Percentiles rank a stretch among this genome's conserved stretches.
Evolutionary conservation across 2,113 vertebrate species (phyloP).

Genomic region (Oreotrochilus melanogaster): DNA sequence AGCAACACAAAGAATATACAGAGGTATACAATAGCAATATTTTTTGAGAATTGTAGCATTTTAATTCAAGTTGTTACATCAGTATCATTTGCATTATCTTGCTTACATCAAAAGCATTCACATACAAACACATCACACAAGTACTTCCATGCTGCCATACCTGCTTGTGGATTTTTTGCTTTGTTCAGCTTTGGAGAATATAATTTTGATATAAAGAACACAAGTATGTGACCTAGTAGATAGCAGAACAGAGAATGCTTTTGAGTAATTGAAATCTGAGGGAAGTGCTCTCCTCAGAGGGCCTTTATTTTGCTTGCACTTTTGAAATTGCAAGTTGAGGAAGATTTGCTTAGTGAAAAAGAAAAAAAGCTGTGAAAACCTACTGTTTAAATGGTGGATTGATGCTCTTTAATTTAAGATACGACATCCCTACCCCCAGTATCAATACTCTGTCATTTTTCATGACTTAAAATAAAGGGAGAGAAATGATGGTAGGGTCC

Average conservation of each 20-base stretch:
- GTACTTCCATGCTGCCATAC: neutral
- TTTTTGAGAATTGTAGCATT: conserved; percentile 20
- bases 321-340: conserved; percentile 3
- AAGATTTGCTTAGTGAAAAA: conserved; percentile 8
- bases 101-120: neutral
- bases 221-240: neutral
- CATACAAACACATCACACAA: neutral
- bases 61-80: conserved; percentile 2
- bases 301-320: conserved; percentile 15
- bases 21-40: neutral
- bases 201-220: conserved; percentile 6
- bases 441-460: conserved; percentile 85
- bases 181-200: neutral
- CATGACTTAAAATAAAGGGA: conserved; percentile 74
- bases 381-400: conserved; percentile 56
- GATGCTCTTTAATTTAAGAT: conserved; percentile 74
- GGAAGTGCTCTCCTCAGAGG: neutral
- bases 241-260: neutral
- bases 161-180: conserved; percentile 27
- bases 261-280: conserved; percentile 3
- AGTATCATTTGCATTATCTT: neutral
- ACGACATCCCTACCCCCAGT: conserved; percentile 68
- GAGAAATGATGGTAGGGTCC: conserved; percentile 66
- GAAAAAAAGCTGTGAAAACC: conserved; percentile 33
- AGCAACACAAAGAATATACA: conserved; percentile 44